Conservation (phyloP, 2,113 vertebrate genomes). For the Zingel zingel region DNA sequence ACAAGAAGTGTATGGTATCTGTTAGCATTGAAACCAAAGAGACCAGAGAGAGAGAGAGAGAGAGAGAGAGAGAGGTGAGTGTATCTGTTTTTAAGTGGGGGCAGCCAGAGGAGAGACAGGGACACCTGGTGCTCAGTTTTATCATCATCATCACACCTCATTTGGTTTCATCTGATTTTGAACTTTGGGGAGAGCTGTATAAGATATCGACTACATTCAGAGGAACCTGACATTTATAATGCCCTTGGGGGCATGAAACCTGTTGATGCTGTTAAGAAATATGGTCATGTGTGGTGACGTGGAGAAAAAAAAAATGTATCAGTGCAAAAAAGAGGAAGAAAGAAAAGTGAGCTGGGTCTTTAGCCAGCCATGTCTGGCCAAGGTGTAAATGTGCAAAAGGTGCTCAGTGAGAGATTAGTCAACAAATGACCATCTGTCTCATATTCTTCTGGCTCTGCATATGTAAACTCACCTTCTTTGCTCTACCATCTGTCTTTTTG, state of each 20-base stretch:
- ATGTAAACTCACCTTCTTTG: constrained; percentile 53
- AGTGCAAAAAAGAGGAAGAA: constrained; percentile 14
- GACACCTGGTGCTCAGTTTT: constrained; percentile 68
- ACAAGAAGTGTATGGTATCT: constrained; percentile 60
- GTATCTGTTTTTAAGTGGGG: constrained; percentile 36
- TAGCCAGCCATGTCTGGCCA: constrained; percentile 2
- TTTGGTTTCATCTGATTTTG: constrained; percentile 56
- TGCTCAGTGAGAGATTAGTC: constrained; percentile 55
- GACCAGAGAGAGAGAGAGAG: constrained; percentile 11
- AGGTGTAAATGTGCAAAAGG: constrained; percentile 62
- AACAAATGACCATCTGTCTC: constrained; percentile 73
- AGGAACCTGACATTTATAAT: constrained; percentile 39
- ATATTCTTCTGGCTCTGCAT: constrained; percentile 54
- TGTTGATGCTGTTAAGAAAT: constrained; percentile 40
- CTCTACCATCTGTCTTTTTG: constrained; percentile 64
- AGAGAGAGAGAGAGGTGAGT: neutral
- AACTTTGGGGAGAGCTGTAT: constrained; percentile 35
- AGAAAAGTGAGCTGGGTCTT: constrained; percentile 24
- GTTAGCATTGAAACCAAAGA: constrained; percentile 67
- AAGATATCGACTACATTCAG: constrained; percentile 29
- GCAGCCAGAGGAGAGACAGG: constrained; percentile 40
- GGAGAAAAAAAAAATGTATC: neutral
- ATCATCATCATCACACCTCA: constrained; percentile 66
- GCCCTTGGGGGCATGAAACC: constrained; percentile 36
- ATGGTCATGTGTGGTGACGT: constrained; percentile 28